Evolutionary conservation across 2,797 vertebrate genomes (phyloP).

Genomic region (Arrhamphus sclerolepis): DNA sequence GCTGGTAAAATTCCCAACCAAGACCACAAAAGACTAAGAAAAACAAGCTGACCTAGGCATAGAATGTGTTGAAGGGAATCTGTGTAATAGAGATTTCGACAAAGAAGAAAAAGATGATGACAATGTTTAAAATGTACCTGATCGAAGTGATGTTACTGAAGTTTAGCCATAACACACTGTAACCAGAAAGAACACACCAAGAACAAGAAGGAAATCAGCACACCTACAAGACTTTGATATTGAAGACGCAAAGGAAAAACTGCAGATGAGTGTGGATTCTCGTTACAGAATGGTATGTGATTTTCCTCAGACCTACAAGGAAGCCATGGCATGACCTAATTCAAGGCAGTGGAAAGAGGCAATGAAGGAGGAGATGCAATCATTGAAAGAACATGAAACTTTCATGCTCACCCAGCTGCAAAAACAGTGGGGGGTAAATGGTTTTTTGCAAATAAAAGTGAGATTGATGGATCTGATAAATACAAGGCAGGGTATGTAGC

Average conservation of each 20-base stretch:
- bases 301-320: background rate
- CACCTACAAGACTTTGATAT: constrained; percentile 17
- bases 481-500: constrained; percentile 39
- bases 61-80: background rate
- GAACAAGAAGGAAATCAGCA: background rate
- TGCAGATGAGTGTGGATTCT: constrained; percentile 17
- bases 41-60: background rate
- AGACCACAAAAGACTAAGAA: background rate
- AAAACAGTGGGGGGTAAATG: constrained; percentile 22
- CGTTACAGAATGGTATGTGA: constrained; percentile 17
- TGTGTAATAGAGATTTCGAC: too few species aligned
- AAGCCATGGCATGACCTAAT: background rate
- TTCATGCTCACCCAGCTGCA: constrained; percentile 24
- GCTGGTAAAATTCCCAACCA: background rate
- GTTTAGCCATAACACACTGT: background rate
- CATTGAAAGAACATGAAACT: constrained; percentile 13
- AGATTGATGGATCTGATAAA: constrained; percentile 22
- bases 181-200: background rate
- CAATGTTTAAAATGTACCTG: background rate
- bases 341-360: background rate
- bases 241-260: constrained; percentile 12
- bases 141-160: background rate
- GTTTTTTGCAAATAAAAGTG: constrained; percentile 23
- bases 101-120: background rate
- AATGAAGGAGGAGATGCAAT: background rate